Evolutionary conservation across 2,888 invertebrate species (phyloP), one percentile per base, ranked within the genome.

Genomic region (Harpagoxenus sublaevis): DNA sequence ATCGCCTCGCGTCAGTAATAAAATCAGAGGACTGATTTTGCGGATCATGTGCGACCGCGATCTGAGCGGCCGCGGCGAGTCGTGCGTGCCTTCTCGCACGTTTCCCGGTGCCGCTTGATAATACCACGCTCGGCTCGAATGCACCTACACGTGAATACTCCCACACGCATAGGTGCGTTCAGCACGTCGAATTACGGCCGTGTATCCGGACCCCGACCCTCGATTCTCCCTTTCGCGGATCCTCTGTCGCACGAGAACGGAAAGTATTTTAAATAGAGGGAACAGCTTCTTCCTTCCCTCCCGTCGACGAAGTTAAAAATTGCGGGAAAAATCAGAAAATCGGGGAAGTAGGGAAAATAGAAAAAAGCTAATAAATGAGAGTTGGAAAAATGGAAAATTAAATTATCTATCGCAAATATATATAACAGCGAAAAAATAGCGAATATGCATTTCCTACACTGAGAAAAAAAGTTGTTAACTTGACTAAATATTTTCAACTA

Each of bases 51-150:
- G 73, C 18, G 45, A 48, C 63, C 81, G 85, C 85, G 82, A 86
- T 87, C 74, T 28, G 48, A 81, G 31, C 89, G 86, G 0, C 0
- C 23, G 82, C 53, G 5, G 31, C 28, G 3, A 5, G n/a, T 78
- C 53, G 77, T 91, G 90, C 92, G 93, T 93, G 93, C 90, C 88
- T 90, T 91, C 85, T 91, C 87, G 92, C 93, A 92, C 93, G 93
- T 93, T 91, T 89, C 81, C 90, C 91, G 82, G 70, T 84, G 62
- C 66, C 57, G 42, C 75, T 84, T 85, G 89, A 87, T 87, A 88
- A 86, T 73, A 68, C 42, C 15, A n/a, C 35, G 35, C 63, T 79
- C 51, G 68, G 82, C 66, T 15, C 63, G 39, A 35, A 45, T 60
- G 55, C 62, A 85, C 73, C 65, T 73, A 73, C 55, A 10, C 48